Evolutionary conservation across 1,140 invertebrate genomes (phyloP), one percentile per base, ranked within the genome.

Genomic region (Drosophila parvula): DNA sequence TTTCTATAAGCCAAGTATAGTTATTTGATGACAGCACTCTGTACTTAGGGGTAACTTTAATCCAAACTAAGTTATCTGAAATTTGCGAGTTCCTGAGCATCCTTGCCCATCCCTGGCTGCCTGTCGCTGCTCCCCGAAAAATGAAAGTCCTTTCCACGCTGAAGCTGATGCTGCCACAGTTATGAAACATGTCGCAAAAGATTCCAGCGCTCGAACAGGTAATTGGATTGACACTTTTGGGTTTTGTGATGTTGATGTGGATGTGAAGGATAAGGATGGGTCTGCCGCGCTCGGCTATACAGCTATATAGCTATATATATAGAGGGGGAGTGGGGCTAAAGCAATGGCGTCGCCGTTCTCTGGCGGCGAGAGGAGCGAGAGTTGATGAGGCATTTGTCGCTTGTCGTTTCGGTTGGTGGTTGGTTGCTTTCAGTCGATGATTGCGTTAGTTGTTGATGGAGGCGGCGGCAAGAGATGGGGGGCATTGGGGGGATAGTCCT

Each of bases 161-260:
- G 18, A 55, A 38, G 51, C 51, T 8, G 51, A 18, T 38, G 51
- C 51, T 64, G 74, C 75, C 75, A 69, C 78, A 86, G 83, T 88
- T 88, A 88, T 89, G 84, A 89, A 89, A 90, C 84, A 89, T 89
- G 84, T 89, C 84, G 84, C 85, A 89, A 89, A 89, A 89, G 84
- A 89, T 89, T 89, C 84, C 84, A 74, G 84, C 80, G 78, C 85
- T 89, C 84, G 84, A 89, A 89, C 84, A 89, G 84, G 84, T 89
- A 89, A 89, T 89, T 89, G 84, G 84, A 89, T 89, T 89, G 84
- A 89, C 84, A 89, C 84, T 89, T 89, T 89, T 84, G 84, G 84
- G 78, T 89, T 79, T 89, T 88, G 60, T 84, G 80, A 59, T 63
- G 78, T 55, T 56, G 67, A 61, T 71, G 56, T 44, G 69, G 68